Percentiles rank a stretch among this genome's conserved stretches.
phyloP scores from a whole-genome alignment of 2,888 invertebrate species.

The Hipparchia sbordonii region DNA sequence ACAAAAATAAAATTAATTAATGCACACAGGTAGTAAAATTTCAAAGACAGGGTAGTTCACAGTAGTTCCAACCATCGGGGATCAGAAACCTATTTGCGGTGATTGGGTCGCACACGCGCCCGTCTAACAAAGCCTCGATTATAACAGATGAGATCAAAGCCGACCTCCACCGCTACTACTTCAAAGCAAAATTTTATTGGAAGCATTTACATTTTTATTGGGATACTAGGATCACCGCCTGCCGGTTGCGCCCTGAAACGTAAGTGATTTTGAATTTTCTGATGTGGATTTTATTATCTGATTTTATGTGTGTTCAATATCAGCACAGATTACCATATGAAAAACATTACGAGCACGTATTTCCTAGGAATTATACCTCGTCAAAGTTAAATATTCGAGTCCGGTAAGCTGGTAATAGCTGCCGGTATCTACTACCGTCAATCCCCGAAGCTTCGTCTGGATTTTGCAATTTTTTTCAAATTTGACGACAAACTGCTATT shows the following conservation, averaged over 20 bases:
- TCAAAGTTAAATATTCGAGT: neutral
- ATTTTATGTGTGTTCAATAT: conserved; percentile 79
- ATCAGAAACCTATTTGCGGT: conserved; percentile 58
- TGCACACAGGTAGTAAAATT: neutral
- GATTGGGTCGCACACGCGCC: conserved; percentile 48
- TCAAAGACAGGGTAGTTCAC: conserved; percentile 9
- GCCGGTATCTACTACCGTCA: no score
- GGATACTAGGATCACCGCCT: conserved; percentile 76
- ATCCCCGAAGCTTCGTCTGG: no score
- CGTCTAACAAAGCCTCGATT: conserved; percentile 66
- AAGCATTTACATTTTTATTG: conserved; percentile 82
- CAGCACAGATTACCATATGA: conserved; percentile 72
- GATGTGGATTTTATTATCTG: conserved; percentile 82
- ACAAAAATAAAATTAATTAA: neutral
- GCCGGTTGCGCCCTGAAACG: conserved; percentile 71
- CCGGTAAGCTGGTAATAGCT: no score
- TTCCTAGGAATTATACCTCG: neutral
- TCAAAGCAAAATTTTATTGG: conserved; percentile 81
- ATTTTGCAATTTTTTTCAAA: no score
- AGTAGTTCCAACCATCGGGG: conserved; percentile 50
- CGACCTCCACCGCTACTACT: conserved; percentile 58
- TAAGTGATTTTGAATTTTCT: conserved; percentile 83
- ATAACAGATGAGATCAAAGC: conserved; percentile 74
- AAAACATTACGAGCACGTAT: conserved; percentile 66
- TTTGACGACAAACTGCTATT: no score